These are phyloP conservation scores for Myodes glareolus DNA, from an alignment of 2,113 vertebrate species.

Conservation along the genomic window DNA sequence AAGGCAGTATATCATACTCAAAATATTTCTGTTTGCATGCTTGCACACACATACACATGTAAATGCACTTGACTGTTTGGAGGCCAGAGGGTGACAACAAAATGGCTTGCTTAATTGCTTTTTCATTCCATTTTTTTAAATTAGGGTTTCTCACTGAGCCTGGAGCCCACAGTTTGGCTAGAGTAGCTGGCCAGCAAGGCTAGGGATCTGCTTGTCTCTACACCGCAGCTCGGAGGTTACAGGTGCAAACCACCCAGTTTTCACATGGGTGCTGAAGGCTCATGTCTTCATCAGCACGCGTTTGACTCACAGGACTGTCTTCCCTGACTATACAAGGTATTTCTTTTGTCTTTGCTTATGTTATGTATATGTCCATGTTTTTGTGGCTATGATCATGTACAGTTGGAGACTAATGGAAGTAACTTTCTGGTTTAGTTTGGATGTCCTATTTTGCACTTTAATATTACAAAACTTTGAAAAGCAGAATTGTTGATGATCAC, in stretches of 20 bases:
- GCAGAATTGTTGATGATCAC: conserved; percentile 12
- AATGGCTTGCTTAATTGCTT: neutral
- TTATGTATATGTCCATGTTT: neutral
- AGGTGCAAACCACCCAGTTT: no score
- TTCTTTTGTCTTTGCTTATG: neutral
- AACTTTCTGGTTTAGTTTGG: conserved; percentile 24
- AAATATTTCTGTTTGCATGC: neutral
- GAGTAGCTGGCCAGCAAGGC: neutral
- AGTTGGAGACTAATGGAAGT: neutral
- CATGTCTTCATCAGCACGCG: neutral
- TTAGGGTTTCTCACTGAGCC: neutral
- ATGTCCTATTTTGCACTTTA: neutral
- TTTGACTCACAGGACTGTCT: neutral
- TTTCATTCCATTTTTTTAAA: neutral
- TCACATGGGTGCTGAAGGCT: neutral
- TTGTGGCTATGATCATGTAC: neutral
- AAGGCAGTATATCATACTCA: conserved; percentile 1
- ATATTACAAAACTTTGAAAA: neutral
- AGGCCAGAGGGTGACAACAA: neutral
- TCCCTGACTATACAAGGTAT: neutral
- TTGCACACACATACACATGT: no score
- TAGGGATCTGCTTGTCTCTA: neutral
- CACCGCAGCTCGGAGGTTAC: neutral
- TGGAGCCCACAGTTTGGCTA: no score
- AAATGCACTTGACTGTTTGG: neutral